Conservation (phyloP, 2,888 invertebrate species). For the Thalpophila matura region DNA sequence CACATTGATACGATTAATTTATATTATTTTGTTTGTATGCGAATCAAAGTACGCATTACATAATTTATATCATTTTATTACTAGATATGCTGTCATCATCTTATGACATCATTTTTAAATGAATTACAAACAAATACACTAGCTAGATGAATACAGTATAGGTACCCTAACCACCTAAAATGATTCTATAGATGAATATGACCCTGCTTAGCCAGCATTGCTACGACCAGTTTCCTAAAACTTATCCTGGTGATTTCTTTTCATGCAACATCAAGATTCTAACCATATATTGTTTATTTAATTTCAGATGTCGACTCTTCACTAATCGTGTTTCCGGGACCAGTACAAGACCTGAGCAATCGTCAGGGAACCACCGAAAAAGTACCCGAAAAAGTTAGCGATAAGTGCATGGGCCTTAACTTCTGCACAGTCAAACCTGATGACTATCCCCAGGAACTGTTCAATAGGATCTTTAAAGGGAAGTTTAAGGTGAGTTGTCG, state of each 20-base stretch:
- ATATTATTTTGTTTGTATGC: constrained; percentile 16
- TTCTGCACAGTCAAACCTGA: constrained; percentile 79
- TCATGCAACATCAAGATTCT: not conserved
- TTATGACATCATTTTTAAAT: not conserved
- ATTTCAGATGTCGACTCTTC: constrained; percentile 62
- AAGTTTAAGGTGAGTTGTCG: constrained; percentile 69
- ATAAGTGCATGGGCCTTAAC: constrained; percentile 70
- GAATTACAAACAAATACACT: too few relatives aligned
- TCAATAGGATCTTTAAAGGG: constrained; percentile 77
- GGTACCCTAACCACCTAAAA: too few relatives aligned
- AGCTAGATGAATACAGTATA: too few relatives aligned
- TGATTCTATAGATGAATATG: not conserved
- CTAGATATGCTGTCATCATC: not conserved
- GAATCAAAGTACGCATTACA: not conserved
- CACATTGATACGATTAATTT: constrained; percentile 21
- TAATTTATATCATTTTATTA: not conserved
- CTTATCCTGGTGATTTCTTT: too few relatives aligned
- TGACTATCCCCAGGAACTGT: constrained; percentile 77
- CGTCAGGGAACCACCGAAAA: constrained; percentile 63
- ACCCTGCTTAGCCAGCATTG: not conserved
- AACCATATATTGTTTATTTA: constrained; percentile 4
- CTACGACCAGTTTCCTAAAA: too few relatives aligned
- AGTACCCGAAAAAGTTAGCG: constrained; percentile 64
- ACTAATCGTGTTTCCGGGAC: constrained; percentile 74
- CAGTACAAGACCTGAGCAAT: constrained; percentile 65